Conservation (phyloP, 2,797 vertebrate genomes). For the Danio albolineatus region DNA sequence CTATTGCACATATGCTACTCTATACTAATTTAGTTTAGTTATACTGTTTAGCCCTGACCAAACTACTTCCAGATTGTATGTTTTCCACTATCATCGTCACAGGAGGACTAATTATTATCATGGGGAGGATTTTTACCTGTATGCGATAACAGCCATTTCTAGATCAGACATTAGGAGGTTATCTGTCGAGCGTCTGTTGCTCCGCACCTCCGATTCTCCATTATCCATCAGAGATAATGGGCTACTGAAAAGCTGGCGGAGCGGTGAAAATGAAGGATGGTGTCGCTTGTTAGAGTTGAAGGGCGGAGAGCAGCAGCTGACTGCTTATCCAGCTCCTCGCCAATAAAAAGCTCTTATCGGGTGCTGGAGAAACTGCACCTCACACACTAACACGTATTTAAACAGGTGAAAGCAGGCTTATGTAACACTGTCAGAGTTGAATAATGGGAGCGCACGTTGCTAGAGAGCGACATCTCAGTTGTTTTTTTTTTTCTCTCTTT, state of each 20-base stretch:
- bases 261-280: conserved; percentile 8
- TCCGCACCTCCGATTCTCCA: neutral
- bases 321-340: neutral
- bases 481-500: neutral
- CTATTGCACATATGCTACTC: no score
- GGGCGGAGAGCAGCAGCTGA: neutral
- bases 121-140: no score
- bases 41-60: no score
- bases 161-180: neutral
- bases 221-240: conserved; percentile 13
- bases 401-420: neutral
- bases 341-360: conserved; percentile 1
- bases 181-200: neutral
- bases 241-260: conserved; percentile 16
- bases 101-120: no score
- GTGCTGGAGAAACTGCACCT: neutral
- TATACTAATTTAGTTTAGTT: no score
- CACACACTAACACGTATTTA: conserved; percentile 1
- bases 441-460: neutral
- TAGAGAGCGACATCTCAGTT: neutral
- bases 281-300: neutral
- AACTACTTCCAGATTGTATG: no score
- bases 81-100: neutral
- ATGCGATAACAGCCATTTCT: no score
- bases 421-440: neutral